Evolutionary conservation across 2,797 vertebrate genomes (phyloP), one percentile per base, ranked within the genome.

Genomic region (Danio jaintianensis): DNA sequence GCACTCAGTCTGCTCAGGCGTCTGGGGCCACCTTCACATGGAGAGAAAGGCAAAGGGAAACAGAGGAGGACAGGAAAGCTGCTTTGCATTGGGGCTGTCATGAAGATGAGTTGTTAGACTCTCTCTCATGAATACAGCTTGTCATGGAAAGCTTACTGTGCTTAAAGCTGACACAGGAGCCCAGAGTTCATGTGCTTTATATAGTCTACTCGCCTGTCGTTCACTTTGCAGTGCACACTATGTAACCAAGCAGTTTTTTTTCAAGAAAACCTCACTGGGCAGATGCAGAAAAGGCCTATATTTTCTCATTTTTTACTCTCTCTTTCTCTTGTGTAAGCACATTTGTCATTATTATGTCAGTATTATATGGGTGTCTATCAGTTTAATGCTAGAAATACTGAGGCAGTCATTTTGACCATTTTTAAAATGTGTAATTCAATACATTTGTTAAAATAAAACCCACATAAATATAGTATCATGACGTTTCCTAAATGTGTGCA

Each of bases 41-140:
- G 12, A 45, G 61, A 43, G 10, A 22, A 8, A 58, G 53, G 58
- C 22, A 75, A 29, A 45, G 69, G 48, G 56, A 59, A 48, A 40
- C 58, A 56, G 53, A 67, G n/a, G 29, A 59, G 56, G 59, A 18
- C 36, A 75, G 52, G 61, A 42, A 69, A 47, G 63, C 36, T 56
- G 42, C 61, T 80, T 81, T 81, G 75, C 83, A 84, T 82, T 59
- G 58, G 42, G 59, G 71, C 56, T 82, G 73, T 78, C 80, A 74
- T 73, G 72, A 83, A 69, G 81, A 85, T 80, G 85, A 85, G 79
- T 66, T 79, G 59, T 43, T 70, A 75, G 58, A 62, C 70, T 43
- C 75, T 38, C 43, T 75, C 73, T 74, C 77, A 73, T 55, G 68
- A 85, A 77, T 56, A 67, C 61, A 73, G 36, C 70, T 36, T 64